Percentiles rank a stretch among this genome's conserved stretches.
Conservation (phyloP, 1,140 invertebrate genomes). For the Drosophila melanica region DNA sequence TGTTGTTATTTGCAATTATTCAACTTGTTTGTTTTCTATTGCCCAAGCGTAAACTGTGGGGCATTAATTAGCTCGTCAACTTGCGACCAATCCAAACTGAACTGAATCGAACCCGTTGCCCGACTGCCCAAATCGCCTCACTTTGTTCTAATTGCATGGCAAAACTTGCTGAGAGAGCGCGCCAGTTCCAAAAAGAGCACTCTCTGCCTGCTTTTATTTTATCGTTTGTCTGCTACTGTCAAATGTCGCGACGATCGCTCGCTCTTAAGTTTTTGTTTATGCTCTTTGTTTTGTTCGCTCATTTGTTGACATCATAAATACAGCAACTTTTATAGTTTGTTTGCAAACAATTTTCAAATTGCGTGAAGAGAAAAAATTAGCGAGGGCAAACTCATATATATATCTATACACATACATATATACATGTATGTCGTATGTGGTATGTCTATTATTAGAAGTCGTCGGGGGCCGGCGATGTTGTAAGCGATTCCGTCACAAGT, state of each 20-base stretch:
- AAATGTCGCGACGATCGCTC: constrained; percentile 10
- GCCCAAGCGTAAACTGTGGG: constrained; percentile 21
- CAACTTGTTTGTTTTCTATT: constrained; percentile 19
- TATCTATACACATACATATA: neutral
- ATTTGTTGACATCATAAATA: constrained; percentile 44
- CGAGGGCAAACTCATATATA: neutral
- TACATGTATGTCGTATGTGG: neutral
- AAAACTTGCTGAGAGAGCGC: constrained; percentile 1
- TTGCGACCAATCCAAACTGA: constrained; percentile 11
- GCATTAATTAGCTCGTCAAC: constrained; percentile 69
- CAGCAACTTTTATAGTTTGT: constrained; percentile 41
- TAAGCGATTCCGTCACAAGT: constrained; percentile 57
- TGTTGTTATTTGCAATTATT: constrained; percentile 32
- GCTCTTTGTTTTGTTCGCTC: constrained; percentile 6
- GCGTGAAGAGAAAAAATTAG: constrained; percentile 1
- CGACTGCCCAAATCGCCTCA: constrained; percentile 29
- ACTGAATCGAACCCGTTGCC: constrained; percentile 36
- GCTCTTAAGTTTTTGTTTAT: constrained; percentile 6
- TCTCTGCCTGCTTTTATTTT: constrained; percentile 8
- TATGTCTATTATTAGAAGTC: constrained; percentile 1
- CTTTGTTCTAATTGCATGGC: constrained; percentile 15
- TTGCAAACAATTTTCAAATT: constrained; percentile 42
- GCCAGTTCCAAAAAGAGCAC: constrained; percentile 5
- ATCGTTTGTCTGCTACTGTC: constrained; percentile 7
- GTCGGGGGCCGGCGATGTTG: constrained; percentile 26